These are phyloP conservation scores for Bryconaethiops microstoma DNA, from an alignment of 2,797 vertebrate genomes.

Conservation along the genomic window DNA sequence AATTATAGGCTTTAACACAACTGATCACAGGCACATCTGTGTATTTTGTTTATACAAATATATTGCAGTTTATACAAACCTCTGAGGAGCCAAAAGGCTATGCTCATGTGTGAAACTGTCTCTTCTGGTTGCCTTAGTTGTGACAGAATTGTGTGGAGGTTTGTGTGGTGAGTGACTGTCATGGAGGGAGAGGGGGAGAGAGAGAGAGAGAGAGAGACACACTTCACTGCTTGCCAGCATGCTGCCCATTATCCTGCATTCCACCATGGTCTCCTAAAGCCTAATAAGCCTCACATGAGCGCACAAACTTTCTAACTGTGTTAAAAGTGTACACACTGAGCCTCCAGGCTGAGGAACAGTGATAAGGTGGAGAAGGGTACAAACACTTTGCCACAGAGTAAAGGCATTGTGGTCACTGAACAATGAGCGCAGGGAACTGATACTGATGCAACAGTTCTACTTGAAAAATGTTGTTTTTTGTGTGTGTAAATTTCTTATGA, in stretches of 20 bases:
- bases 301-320: conserved; percentile 64
- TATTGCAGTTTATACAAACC: not conserved
- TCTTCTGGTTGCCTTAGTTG: conserved; percentile 20
- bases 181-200: conserved; percentile 14
- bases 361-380: conserved; percentile 1
- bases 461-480: not conserved
- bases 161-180: conserved; percentile 22
- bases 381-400: not conserved
- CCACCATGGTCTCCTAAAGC: conserved; percentile 58
- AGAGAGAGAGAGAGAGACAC: conserved; percentile 23
- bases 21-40: not conserved
- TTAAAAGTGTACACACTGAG: conserved; percentile 60
- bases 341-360: conserved; percentile 21
- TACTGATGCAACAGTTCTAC: not conserved
- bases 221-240: conserved; percentile 53
- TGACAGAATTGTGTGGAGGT: conserved; percentile 12
- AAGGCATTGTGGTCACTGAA: conserved; percentile 3
- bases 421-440: not conserved
- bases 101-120: not conserved
- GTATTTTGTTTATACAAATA: not conserved
- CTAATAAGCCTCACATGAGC: conserved; percentile 78
- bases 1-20: not conserved
- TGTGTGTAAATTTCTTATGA: not conserved
- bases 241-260: conserved; percentile 70
- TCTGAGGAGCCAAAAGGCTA: not conserved